Conservation (phyloP, 2,113 vertebrate genomes). For the Neomonachus schauinslandi region DNA sequence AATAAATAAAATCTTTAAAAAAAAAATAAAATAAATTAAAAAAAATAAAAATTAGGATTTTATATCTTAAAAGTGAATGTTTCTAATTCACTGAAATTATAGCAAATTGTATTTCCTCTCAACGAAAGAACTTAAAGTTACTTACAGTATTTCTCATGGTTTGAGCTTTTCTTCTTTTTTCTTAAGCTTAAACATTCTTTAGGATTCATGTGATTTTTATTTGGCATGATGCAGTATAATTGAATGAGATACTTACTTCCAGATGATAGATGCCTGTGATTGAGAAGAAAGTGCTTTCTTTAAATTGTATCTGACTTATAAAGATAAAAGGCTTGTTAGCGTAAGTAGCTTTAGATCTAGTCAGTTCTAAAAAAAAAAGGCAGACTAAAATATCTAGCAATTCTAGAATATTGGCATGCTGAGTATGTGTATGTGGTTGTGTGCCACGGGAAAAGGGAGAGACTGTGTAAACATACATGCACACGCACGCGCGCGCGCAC, state of each 20-base stretch:
- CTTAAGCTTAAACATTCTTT: not conserved
- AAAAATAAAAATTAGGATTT: not conserved
- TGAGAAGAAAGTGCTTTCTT: constrained; percentile 63
- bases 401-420: not conserved
- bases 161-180: not conserved
- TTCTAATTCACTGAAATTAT: not conserved
- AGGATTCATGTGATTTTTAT: constrained; percentile 52
- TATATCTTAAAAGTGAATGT: not conserved
- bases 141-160: not conserved
- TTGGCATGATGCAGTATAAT: constrained; percentile 15
- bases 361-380: constrained; percentile 38
- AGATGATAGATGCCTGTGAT: constrained; percentile 53
- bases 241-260: constrained; percentile 64
- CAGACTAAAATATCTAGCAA: constrained; percentile 19
- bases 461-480: not conserved
- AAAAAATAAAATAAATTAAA: too few species aligned
- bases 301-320: constrained; percentile 65
- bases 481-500: fast-evolving
- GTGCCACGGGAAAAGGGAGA: not conserved
- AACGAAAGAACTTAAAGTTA: constrained; percentile 22
- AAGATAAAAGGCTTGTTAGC: constrained; percentile 67
- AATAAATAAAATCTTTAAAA: too few species aligned
- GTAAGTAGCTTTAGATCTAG: constrained; percentile 38
- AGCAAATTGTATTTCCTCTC: not conserved
- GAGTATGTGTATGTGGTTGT: not conserved